Conservation (phyloP, 2,113 vertebrate genomes). For the Antechinus stuartii region DNA sequence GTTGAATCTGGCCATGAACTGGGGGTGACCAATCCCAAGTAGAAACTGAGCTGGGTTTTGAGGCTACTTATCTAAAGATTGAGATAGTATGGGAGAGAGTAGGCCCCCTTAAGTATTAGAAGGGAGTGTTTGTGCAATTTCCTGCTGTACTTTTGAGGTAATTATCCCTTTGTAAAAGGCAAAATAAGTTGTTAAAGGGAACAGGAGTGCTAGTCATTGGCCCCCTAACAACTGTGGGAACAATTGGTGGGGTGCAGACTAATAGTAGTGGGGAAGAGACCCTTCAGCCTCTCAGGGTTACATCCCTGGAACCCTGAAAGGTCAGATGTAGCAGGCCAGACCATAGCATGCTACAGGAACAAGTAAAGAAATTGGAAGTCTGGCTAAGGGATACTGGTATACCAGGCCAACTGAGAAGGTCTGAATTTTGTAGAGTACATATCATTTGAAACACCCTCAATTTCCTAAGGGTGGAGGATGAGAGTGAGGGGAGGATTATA, state of each 20-base stretch:
- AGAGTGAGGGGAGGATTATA: not conserved
- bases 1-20: not conserved
- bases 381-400: not conserved
- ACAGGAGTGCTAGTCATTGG: not conserved
- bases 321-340: not conserved
- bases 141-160: not conserved
- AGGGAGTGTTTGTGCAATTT: not conserved
- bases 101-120: not conserved
- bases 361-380: not conserved
- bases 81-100: not conserved
- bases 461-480: not conserved
- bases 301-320: not conserved
- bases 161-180: not conserved
- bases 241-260: not conserved
- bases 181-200: not conserved
- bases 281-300: not conserved
- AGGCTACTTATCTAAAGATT: not conserved
- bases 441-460: not conserved
- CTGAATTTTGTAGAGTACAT: not conserved
- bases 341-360: not conserved
- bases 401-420: not conserved
- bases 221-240: not conserved
- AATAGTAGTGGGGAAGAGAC: not conserved
- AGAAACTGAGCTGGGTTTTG: not conserved
- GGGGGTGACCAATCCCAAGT: not conserved